phyloP scores from a whole-genome alignment of 2,797 vertebrate species.

The Ctenochaetus hawaiiensis region DNA sequence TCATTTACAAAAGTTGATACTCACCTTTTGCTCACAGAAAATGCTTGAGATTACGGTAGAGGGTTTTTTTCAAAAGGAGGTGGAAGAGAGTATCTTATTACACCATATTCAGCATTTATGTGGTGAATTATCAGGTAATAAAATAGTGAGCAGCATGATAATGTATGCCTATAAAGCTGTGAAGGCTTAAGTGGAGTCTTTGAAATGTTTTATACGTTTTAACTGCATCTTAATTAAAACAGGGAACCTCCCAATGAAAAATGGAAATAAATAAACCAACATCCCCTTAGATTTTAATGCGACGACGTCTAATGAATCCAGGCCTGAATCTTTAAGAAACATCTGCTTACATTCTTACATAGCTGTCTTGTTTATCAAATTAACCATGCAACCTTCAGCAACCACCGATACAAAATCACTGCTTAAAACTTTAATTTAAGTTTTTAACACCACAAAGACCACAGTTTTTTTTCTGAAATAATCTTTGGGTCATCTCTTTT shows the following conservation, averaged over 20 bases:
- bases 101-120: background rate
- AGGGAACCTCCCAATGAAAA: background rate
- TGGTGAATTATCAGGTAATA: background rate
- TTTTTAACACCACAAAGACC: background rate
- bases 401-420: background rate
- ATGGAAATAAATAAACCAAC: background rate
- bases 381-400: background rate
- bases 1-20: no score
- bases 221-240: background rate
- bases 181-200: background rate
- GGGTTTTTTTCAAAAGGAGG: no score
- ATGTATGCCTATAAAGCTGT: background rate
- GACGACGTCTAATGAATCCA: background rate
- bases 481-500: conserved; percentile 2
- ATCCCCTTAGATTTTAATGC: background rate
- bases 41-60: no score
- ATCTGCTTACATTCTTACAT: background rate
- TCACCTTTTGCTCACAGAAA: no score
- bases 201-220: background rate
- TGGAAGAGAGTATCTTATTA: background rate
- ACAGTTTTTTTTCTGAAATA: background rate
- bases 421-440: background rate
- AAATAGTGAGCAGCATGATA: background rate
- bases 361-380: background rate
- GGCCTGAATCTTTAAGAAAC: conserved; percentile 8